Base-by-base conservation (phyloP, 2,797 vertebrate species). In the Melanotaenia pygmaea region DNA sequence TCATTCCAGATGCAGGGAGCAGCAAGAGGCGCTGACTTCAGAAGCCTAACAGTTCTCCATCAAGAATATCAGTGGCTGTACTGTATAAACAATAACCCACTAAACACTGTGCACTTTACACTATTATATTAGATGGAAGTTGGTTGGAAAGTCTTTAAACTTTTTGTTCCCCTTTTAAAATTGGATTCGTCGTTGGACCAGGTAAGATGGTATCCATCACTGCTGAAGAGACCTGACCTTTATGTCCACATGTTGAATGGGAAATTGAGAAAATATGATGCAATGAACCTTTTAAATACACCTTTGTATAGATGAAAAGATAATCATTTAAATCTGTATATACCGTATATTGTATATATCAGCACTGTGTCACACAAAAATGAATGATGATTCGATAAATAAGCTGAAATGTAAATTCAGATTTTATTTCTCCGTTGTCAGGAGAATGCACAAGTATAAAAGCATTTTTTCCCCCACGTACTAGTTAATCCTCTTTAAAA, bases 371-470 rank as follows among this genome's bases (percentile, higher is more conserved):
- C 68, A 47, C 76, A 76, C 32, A 64, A 28, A n/a, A 38, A 68
- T 12, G 14, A 85, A 84, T 78, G 5, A 66, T 64, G 26, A 18
- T 63, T 56, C 63, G 83, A 84, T 83, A 65, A 84, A 75, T 54
- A 47, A 59, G 24, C 11, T 70, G 26, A 59, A 51, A 64, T 72
- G 70, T 68, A 65, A 80, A 78, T 34, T 47, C 30, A 64, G 67
- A 61, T 71, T 92, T 93, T 91, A 90, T 90, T 93, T 86, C 80
- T 74, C 83, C 75, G 35, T 18, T 59, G 18, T 79, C 59, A 61
- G 73, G 74, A 88, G 81, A 85, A 71, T 20, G 13, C 34, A 60
- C 64, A 38, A 64, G 75, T 88, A 90, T 67, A 91, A 91, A 91
- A 85, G 59, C 68, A 37, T 37, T 67, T 61, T 5, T 61, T 50